Conservation (phyloP, 1,140 invertebrate species). For the Halictus rubicundus region DNA sequence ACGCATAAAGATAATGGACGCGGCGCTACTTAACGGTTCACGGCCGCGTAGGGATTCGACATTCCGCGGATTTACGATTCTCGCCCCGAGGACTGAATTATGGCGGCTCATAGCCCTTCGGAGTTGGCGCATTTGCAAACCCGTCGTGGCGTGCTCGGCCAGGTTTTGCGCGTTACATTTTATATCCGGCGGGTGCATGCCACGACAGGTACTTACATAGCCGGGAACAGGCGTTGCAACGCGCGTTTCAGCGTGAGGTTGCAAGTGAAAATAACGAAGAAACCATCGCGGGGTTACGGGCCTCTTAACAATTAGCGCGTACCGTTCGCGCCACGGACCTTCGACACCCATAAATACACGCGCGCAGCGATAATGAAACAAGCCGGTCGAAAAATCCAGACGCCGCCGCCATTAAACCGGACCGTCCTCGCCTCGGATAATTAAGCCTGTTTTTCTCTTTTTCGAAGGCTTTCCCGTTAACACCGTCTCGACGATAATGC, state of each 20-base stretch:
- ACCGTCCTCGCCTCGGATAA: not conserved
- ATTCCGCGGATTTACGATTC: conserved; percentile 53
- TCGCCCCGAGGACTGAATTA: conserved; percentile 41
- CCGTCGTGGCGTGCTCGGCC: conserved; percentile 21
- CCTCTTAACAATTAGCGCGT: conserved; percentile 49
- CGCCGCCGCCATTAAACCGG: not conserved
- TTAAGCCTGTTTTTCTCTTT: not conserved
- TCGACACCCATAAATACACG: conserved; percentile 30
- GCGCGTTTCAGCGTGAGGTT: conserved; percentile 28
- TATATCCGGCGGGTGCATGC: conserved; percentile 36
- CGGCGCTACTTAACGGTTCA: conserved; percentile 30
- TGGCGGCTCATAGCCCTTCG: conserved; percentile 31
- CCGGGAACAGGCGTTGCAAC: not conserved
- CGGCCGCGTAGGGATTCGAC: conserved; percentile 38
- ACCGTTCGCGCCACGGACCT: conserved; percentile 30
- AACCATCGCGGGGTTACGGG: conserved; percentile 29
- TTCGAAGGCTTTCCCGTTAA: not conserved
- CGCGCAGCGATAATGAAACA: conserved; percentile 24
- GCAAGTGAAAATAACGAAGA: conserved; percentile 52
- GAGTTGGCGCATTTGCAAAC: conserved; percentile 51
- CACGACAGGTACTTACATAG: conserved; percentile 44
- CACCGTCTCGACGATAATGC: not conserved
- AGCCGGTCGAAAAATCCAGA: not conserved
- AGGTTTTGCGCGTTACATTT: conserved; percentile 60
- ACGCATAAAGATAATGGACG: conserved; percentile 11